Evolutionary conservation across 2,888 invertebrate species (phyloP), one percentile per base, ranked within the genome.

Genomic region (Synanthedon tipuliformis): DNA sequence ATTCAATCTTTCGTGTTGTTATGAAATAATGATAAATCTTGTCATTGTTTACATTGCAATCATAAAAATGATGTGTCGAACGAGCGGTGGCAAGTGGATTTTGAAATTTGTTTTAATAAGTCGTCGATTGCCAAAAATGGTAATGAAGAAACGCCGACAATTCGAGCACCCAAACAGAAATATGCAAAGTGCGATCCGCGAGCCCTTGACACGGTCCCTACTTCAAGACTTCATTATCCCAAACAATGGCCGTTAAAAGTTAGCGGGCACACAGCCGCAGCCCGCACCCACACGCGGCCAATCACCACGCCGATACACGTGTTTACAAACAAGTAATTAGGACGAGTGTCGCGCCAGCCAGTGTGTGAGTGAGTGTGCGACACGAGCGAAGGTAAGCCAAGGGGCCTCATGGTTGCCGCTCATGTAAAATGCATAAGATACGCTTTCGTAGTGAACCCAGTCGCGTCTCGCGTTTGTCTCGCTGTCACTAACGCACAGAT

Each of bases 381-480:
- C 34, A 27, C 34, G 55, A 54, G 40, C 50, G 58, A 60, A 61
- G 62, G 59, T 61, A 60, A 61, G 63, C 63, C 60, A 62, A 58
- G 55, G 55, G 56, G 59, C 56, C 54, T 53, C 56, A 57, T 53
- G 55, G 57, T 52, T 49, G 54, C 58, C 66, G 75, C 89, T 90
- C 90, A 90, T 90, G 90, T 89, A 89, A 90, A 90, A 90, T 90
- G 90, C 90, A 90, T 90, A 89, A 89, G 89, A 87, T 87, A 76
- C 75, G 78, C 75, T 78, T 73, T 73, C 76, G 66, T 70, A 73
- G 64, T 53, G 63, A 59, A 57, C 58, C 61, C 60, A 63, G 64
- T 61, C 63, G 64, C 71, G 77, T 73, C 78, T 75, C 79, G 75
- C 68, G 71, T 63, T 71, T 69, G 80, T 75, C 78, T 76, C 77